A percentile compares a stretch with the other conserved stretches of the same genome.
Conservation (phyloP, 2,113 vertebrate species). For the Cinclus mexicanus region DNA sequence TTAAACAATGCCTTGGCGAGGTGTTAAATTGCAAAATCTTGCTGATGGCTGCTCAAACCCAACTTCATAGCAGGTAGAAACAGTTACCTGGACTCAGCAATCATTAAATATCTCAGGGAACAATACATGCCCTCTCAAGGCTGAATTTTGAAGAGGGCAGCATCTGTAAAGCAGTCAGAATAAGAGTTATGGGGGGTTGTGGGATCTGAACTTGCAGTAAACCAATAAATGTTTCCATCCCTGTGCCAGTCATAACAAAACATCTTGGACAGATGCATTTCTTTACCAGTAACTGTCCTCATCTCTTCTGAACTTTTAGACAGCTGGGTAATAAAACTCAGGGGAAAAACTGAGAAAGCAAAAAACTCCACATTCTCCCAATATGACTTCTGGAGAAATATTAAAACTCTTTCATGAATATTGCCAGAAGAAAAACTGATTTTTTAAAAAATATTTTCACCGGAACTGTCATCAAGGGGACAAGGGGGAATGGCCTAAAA, state of each 20-base stretch:
- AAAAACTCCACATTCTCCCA: not conserved
- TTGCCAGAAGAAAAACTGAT: not conserved
- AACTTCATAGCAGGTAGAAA: not conserved
- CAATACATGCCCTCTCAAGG: not conserved
- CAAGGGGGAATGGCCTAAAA: accelerated
- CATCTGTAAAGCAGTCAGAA: not conserved
- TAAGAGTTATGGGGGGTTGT: not conserved
- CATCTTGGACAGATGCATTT: not conserved
- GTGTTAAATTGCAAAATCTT: not conserved
- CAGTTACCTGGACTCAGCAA: not conserved
- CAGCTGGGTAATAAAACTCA: not conserved
- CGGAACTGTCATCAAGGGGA: not conserved
- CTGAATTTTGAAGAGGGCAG: not conserved
- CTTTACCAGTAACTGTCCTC: not conserved
- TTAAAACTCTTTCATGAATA: not conserved
- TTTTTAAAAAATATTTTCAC: not conserved
- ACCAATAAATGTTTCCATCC: not conserved
- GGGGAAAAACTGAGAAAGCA: not conserved
- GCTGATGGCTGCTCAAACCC: not conserved
- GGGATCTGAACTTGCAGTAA: not conserved
- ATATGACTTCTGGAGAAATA: not conserved
- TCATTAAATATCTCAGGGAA: not conserved
- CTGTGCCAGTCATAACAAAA: not conserved
- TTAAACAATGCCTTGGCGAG: not conserved
- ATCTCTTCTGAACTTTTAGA: not conserved